These are phyloP conservation scores for Morus bassanus DNA, from an alignment of 2,797 vertebrate genomes.

Conservation along the genomic window DNA sequence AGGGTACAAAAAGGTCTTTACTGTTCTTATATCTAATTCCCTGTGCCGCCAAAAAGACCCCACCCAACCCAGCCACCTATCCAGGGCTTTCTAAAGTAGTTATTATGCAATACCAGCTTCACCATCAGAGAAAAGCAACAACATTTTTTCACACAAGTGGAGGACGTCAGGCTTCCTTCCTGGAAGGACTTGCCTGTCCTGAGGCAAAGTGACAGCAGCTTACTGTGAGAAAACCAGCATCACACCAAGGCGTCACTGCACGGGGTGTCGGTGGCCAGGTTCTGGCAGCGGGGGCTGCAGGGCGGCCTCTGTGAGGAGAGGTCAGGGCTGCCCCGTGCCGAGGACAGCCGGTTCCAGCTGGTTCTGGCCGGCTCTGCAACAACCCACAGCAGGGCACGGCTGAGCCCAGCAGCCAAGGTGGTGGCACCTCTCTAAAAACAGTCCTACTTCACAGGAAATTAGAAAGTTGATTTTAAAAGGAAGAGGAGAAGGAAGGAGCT, in stretches of 20 bases:
- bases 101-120: background rate
- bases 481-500: background rate
- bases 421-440: background rate
- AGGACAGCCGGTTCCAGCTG: background rate
- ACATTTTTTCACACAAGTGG: background rate
- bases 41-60: fast-evolving
- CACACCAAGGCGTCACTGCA: background rate
- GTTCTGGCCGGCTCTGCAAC: background rate
- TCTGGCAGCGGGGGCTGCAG: background rate
- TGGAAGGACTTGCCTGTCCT: background rate
- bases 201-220: background rate
- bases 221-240: background rate
- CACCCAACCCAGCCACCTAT: background rate
- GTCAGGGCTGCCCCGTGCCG: too few relatives aligned
- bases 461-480: background rate
- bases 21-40: background rate
- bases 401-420: background rate
- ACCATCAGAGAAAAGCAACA: background rate
- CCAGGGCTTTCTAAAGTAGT: background rate
- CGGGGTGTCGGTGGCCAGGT: too few relatives aligned
- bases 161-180: background rate
- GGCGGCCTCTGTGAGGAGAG: background rate
- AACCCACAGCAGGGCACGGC: too few relatives aligned
- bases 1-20: background rate
- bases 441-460: background rate